Base-by-base conservation (phyloP, 2,888 invertebrate genomes). In the Oxycera nigricornis region DNA sequence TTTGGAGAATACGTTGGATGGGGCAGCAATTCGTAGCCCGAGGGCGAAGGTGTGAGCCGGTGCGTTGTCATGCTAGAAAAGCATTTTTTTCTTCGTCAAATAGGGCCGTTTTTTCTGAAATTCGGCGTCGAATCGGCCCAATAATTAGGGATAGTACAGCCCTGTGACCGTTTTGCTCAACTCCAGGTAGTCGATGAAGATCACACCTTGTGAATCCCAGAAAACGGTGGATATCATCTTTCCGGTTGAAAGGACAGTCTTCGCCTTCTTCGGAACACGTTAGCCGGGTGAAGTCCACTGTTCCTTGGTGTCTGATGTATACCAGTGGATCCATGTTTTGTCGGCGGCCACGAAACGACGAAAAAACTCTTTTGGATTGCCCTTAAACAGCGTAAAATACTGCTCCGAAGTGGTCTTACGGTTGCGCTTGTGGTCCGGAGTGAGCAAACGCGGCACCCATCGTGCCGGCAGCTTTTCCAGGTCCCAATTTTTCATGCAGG, bases 211-310 rank as follows among this genome's bases (percentile, higher is more conserved):
- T 28, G 72, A 30, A 72, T 72, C 35, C 57, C 72, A 72, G 57
- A 52, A 35, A 72, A 55, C 9, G 72, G 57, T 72, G 70, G 70
- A 28, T 28, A 50, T 50, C 72, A 55, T 20, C 55, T 46, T 46
- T 57, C 57, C 35, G 57, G 72, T 57, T 22, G 72, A 72, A 57
- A 17, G 72, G 35, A 35, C 57, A 57, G 72, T 55, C 72, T 72
- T 72, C 31, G 35, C 57, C 72, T 57, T 72, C 72, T 72, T 57
- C 72, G 72, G 72, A 72, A 39, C 57, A 72, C 57, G 72, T 72
- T 72, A 55, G 57, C 50, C 24, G 68, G 46, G 46, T 68, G 50
- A 68, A 68, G 68, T 68, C 68, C 50, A 68, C 68, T 68, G 50
- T 46, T 68, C 46, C n/a, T 72, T 72, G 57, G 72, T 57, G 57